A percentile compares a stretch with the other conserved stretches of the same genome.
Conservation (phyloP, 2,797 vertebrate species). For the Rhinoraja longicauda region DNA sequence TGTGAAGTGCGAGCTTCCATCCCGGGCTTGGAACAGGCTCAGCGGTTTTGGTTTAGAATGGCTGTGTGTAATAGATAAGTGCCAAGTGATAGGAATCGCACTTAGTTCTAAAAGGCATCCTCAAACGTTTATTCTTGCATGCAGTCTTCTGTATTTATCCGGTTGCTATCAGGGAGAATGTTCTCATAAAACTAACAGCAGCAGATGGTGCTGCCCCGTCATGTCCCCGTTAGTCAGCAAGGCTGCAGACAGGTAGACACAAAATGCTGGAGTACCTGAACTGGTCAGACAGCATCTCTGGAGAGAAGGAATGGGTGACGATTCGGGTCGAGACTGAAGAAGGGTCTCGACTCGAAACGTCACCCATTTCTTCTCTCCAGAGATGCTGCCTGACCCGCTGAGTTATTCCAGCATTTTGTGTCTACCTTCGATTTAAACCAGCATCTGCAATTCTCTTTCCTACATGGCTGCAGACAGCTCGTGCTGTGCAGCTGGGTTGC, state of each 20-base stretch:
- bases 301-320: too few relatives aligned
- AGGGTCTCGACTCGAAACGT: too few relatives aligned
- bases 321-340: too few relatives aligned
- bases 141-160: neutral
- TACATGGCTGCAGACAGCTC: neutral
- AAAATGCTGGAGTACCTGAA: too few relatives aligned
- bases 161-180: neutral
- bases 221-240: neutral
- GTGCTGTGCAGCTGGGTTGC: neutral
- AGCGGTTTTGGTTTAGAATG: neutral
- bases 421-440: too few relatives aligned
- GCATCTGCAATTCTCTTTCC: too few relatives aligned
- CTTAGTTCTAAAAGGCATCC: neutral
- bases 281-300: too few relatives aligned
- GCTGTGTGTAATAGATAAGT: neutral
- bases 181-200: neutral
- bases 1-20: conserved; percentile 1
- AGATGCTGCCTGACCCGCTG: too few relatives aligned
- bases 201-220: neutral
- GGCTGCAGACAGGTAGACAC: neutral
- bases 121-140: neutral
- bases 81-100: neutral
- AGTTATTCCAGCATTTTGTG: too few relatives aligned
- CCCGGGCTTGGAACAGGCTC: neutral
- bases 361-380: too few relatives aligned